These are phyloP conservation scores for Danionella dracula DNA, from an alignment of 2,797 vertebrate genomes.

Conservation along the genomic window DNA sequence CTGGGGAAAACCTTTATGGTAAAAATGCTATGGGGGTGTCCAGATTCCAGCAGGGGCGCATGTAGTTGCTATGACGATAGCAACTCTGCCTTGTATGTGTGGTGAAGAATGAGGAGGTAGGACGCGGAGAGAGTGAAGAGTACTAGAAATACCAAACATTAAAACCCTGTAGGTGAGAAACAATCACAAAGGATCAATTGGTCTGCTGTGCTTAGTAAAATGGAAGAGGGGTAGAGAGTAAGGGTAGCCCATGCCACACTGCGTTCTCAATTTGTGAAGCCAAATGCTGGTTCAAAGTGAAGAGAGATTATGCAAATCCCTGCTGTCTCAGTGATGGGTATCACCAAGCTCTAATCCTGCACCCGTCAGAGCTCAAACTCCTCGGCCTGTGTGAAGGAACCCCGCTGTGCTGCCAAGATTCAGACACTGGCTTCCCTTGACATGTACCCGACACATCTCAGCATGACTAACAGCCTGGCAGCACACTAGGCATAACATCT, in stretches of 20 bases:
- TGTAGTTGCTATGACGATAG: slow-evolving; percentile 34
- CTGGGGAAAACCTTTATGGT: slow-evolving; percentile 5
- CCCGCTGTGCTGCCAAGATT: slow-evolving; percentile 3
- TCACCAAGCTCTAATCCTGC: slow-evolving; percentile 36
- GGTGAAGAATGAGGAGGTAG: slow-evolving; percentile 4
- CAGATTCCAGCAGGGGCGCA: slow-evolving; percentile 21
- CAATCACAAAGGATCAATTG: neutral
- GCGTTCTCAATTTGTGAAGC: slow-evolving; percentile 21
- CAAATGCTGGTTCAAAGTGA: slow-evolving; percentile 38
- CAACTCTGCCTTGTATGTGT: slow-evolving; percentile 32
- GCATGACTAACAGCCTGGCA: neutral
- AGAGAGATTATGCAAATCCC: slow-evolving; percentile 44
- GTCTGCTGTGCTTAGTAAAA: neutral
- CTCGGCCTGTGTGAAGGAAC: neutral
- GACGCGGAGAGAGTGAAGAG: neutral
- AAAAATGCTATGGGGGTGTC: neutral
- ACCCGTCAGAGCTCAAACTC: slow-evolving; percentile 10
- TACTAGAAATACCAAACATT: neutral
- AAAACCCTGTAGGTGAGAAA: slow-evolving; percentile 7
- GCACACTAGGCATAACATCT: slow-evolving; percentile 2
- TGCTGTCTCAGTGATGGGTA: slow-evolving; percentile 22
- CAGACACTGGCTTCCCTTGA: neutral
- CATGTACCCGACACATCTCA: slow-evolving; percentile 13
- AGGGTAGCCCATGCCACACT: slow-evolving; percentile 3
- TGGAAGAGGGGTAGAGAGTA: neutral